Base-by-base conservation (phyloP, 37 sponge, comb jelly and placozoan species). In the Haliclona indistincta region DNA sequence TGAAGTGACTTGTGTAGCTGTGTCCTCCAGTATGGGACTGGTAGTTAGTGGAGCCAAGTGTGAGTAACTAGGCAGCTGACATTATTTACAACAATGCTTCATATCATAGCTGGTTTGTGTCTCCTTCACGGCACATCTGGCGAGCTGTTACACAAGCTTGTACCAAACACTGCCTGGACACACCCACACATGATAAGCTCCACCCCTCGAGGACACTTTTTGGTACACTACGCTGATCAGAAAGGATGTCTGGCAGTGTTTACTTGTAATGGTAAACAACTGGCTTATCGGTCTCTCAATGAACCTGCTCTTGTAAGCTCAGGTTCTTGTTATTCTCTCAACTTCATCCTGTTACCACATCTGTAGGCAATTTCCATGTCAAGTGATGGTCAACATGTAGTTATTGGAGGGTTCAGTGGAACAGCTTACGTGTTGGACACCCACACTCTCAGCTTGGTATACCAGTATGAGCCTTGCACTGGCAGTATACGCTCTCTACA, bases 1-100 rank as follows among this genome's bases (percentile, higher is more conserved):
- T 37, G 29, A 76, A 13, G 77, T 95, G 17, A 75, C 71, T n/a
- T 84, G 92, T 80, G 76, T 95, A 1, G 66, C 73, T 20, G 67
- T 90, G 22, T 88, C 79, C 68, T 81, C 56, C n/a, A 84, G 64
- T 19, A 76, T 78, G 25, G 95, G 92, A 19, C n/a, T 80, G 20
- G 92, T 95, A n/a, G 89, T 81, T 72, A 91, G 92, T 72, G 92
- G 85, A 70, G 69, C 91, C 62, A 86, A 86, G 63, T 38, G 91
- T 84, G 41, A 80, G 74, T n/a, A 20, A 75, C n/a, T 13, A 36
- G 7, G 15, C 26, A 20, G 10, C 63, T 61, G 30, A 61, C 30
- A 20, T 38, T 11, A 8, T 11, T 23, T 61, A n/a, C n/a, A n/a
- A n/a, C n/a, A n/a, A n/a, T 23, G 17, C 5, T 56, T 2, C 35